These are phyloP conservation scores for Sorex maritimensis DNA, from an alignment of 2,797 vertebrate genomes.

Conservation along the genomic window DNA sequence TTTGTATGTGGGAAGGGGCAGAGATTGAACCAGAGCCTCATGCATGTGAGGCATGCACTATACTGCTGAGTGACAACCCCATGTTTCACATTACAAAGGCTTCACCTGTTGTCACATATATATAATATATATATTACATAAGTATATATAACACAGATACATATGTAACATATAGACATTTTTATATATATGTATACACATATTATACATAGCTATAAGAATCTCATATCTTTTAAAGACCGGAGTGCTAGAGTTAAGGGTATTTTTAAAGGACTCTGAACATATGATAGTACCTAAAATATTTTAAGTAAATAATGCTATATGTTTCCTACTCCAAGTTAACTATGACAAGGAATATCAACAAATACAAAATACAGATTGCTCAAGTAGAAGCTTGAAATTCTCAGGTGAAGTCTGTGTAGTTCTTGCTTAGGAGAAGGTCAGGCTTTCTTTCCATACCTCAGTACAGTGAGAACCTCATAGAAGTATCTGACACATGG, in stretches of 20 bases:
- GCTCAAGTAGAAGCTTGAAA: background rate
- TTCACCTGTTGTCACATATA: no score
- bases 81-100: no score
- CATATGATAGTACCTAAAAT: background rate
- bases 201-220: no score
- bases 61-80: no score
- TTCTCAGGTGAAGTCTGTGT: background rate
- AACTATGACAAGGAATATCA: background rate
- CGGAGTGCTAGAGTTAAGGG: background rate
- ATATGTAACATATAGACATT: no score
- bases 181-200: no score
- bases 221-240: background rate
- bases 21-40: no score
- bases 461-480: background rate
- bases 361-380: background rate
- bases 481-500: background rate
- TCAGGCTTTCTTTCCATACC: background rate
- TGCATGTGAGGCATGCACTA: no score
- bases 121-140: no score
- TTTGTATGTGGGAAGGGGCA: no score
- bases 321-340: background rate
- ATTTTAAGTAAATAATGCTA: slow-evolving; percentile 36
- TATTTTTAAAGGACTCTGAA: background rate
- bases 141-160: no score
- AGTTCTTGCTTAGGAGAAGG: background rate